Conservation (phyloP, 2,888 invertebrate species). For the Erebia aethiops region DNA sequence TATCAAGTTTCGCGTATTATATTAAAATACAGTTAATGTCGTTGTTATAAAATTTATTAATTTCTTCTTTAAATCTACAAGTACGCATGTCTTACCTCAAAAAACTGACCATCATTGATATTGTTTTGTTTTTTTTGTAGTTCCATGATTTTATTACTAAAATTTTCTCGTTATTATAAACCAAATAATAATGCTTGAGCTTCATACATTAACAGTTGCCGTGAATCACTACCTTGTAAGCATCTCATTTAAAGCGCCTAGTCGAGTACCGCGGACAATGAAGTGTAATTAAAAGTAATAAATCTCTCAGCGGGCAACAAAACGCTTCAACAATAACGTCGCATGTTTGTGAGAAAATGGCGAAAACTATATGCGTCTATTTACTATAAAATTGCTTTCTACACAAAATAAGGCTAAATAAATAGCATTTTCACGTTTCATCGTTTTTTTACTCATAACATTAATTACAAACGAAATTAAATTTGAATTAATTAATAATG, state of each 20-base stretch:
- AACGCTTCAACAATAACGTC: constrained; percentile 74
- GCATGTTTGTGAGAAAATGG: constrained; percentile 44
- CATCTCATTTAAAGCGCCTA: constrained; percentile 67
- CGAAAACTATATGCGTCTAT: constrained; percentile 6
- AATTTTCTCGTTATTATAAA: neutral
- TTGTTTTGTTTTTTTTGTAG: too few species aligned
- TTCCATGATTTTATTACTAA: too few species aligned
- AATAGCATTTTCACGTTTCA: too few species aligned
- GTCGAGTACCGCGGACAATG: constrained; percentile 71
- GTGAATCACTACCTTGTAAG: constrained; percentile 67
- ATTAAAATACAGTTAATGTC: too few species aligned
- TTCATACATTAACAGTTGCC: constrained; percentile 1
- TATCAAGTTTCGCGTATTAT: too few species aligned
- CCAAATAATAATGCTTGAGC: neutral
- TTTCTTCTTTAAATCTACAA: too few species aligned
- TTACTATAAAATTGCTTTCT: neutral
- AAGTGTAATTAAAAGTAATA: constrained; percentile 83
- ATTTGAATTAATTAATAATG: too few species aligned
- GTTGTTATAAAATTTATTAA: too few species aligned
- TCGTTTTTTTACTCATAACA: too few species aligned
- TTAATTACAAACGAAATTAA: too few species aligned
- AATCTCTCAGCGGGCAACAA: constrained; percentile 81
- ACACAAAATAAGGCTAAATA: neutral
- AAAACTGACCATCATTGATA: too few species aligned
- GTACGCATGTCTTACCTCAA: too few species aligned